Evolutionary conservation across 2,113 vertebrate genomes (phyloP), one percentile per base, ranked within the genome.

Genomic region (Brevimyrus niger): DNA sequence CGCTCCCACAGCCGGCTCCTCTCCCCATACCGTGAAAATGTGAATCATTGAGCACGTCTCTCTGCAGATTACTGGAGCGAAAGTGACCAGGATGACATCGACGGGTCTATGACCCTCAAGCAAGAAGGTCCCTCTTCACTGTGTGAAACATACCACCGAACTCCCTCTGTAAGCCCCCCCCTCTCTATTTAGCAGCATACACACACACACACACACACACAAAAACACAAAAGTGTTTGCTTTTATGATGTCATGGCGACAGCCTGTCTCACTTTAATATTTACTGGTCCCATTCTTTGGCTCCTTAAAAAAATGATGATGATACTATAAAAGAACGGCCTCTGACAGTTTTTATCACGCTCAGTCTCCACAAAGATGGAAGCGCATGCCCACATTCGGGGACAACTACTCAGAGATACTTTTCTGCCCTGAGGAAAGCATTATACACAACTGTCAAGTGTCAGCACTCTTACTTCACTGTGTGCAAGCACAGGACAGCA

Each of bases 1-100:
- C 27, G 4, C 11, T 76, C 15, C 15, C 69, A 15, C 5, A 76
- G 35, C 73, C 5, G 31, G 31, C 27, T 76, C 15, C 73, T 80
- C 35, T 13, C 35, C 15, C 31, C 38, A 15, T 17, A 4, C 13
- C 13, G 4, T 38, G 31, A 80, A 7, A 42, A 80, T 0, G 17
- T 80, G 73, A 80, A 84, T n/a, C 35, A 11, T 13, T 84, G 44
- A n/a, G 23, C 42, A 10, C 21, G 27, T 55, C 90, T 17, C 17
- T 2, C 89, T 4, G 93, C 94, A 98, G 97, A 98, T 94, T 98
- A 98, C 93, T 98, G 97, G 97, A 98, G 97, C 19, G 97, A 98
- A 93, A 98, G 97, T 0, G 97, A 98, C 92, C 97, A 98, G 91
- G 97, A 98, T 4, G 97, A 98, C 27, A 92, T 96, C 0, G 97